Percentiles rank a stretch among this genome's conserved stretches.
phyloP scores from a whole-genome alignment of 2,797 vertebrate species.

The Bufotes viridis region DNA sequence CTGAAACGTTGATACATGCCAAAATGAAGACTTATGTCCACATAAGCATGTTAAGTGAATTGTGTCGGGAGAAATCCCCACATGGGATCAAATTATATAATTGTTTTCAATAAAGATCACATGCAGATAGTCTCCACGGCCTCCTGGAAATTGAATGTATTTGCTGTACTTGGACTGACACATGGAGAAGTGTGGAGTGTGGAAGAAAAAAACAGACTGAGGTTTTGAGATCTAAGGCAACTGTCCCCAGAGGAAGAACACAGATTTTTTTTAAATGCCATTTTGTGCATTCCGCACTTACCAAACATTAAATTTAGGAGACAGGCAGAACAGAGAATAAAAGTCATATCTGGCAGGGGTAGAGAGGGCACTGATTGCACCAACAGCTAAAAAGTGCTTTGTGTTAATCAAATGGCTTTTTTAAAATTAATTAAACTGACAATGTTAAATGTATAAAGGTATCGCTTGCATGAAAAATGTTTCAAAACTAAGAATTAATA shows the following conservation, averaged over 20 bases:
- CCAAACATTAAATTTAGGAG: slow-evolving; percentile 51
- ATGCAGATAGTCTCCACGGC: slow-evolving; percentile 35
- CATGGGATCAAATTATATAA: slow-evolving; percentile 75
- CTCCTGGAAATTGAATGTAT: slow-evolving; percentile 42
- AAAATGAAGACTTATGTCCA: slow-evolving; percentile 74
- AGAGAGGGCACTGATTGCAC: slow-evolving; percentile 16
- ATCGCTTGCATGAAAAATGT: not conserved
- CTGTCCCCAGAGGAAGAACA: slow-evolving; percentile 37
- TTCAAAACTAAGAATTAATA: not conserved
- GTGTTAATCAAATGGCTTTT: not conserved
- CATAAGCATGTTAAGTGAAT: slow-evolving; percentile 75
- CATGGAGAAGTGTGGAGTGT: slow-evolving; percentile 8
- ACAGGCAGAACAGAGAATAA: slow-evolving; percentile 23
- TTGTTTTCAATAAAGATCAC: slow-evolving; percentile 65
- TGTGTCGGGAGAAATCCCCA: slow-evolving; percentile 77
- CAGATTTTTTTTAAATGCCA: slow-evolving; percentile 48
- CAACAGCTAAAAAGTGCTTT: not conserved
- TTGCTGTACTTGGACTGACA: slow-evolving; percentile 45
- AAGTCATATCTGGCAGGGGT: slow-evolving; percentile 38
- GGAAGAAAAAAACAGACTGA: not conserved
- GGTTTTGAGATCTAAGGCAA: slow-evolving; percentile 15
- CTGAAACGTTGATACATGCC: slow-evolving; percentile 77
- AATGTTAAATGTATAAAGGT: slow-evolving; percentile 7
- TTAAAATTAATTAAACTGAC: not conserved
- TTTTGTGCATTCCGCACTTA: slow-evolving; percentile 34